These are phyloP conservation scores for Melieria picta DNA, from an alignment of 2,888 invertebrate species.

Conservation along the genomic window DNA sequence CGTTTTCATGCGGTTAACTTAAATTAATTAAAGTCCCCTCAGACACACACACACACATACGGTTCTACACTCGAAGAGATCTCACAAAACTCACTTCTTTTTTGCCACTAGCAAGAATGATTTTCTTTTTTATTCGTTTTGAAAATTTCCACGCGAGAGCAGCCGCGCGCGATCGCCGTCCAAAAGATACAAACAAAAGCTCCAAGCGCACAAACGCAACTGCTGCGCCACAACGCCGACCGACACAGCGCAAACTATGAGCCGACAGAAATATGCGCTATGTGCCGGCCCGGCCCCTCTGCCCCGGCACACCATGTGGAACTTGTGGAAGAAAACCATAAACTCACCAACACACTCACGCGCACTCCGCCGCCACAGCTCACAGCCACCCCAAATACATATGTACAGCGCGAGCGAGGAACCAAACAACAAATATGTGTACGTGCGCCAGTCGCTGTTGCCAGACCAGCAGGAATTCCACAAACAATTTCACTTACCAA, in stretches of 20 bases:
- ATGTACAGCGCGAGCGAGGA: background rate
- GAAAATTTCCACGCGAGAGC: background rate
- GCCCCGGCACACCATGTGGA: slow-evolving; percentile 15
- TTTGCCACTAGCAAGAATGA: too few species aligned
- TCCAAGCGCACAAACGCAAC: slow-evolving; percentile 61
- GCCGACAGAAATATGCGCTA: slow-evolving; percentile 19
- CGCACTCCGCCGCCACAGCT: slow-evolving; percentile 11
- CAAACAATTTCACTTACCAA: background rate
- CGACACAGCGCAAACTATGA: slow-evolving; percentile 21
- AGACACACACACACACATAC: too few species aligned
- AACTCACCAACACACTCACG: slow-evolving; percentile 24
- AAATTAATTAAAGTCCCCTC: too few species aligned
- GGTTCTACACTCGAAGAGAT: too few species aligned
- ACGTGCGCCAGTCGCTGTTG: too few species aligned
- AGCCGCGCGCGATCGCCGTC: slow-evolving; percentile 16
- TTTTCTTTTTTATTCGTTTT: too few species aligned
- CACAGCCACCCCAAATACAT: too few species aligned
- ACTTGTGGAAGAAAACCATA: slow-evolving; percentile 27
- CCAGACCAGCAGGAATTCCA: background rate
- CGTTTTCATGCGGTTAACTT: too few species aligned
- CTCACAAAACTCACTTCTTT: too few species aligned
- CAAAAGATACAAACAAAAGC: slow-evolving; percentile 60
- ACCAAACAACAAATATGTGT: slow-evolving; percentile 5
- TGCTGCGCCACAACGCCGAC: slow-evolving; percentile 50
- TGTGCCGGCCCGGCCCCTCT: slow-evolving; percentile 22